Evolutionary conservation across 2,797 vertebrate genomes (phyloP), one percentile per base, ranked within the genome.

Genomic region (Gephyroberyx darwinii): DNA sequence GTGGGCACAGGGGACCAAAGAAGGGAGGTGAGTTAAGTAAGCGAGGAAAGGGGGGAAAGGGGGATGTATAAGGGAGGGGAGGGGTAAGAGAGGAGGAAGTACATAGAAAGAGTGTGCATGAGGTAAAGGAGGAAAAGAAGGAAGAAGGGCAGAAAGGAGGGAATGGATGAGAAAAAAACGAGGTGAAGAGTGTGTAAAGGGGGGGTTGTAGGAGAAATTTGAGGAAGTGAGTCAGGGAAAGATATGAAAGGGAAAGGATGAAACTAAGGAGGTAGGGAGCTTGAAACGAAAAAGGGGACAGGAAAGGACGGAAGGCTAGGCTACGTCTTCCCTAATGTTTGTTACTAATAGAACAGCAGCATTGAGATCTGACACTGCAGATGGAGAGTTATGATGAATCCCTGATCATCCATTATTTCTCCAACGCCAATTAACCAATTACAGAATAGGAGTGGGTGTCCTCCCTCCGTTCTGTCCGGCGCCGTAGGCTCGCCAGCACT

Each of bases 351-450:
- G 47, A 57, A 51, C 53, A 13, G 5, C 10, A 51, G 35, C 53
- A 17, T 5, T 22, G 48, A 13, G 10, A 52, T 13, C 14, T 45
- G 61, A 61, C 48, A 31, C 12, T 80, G 57, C 64, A 43, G 50
- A 20, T 55, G 50, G 62, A 71, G 56, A 59, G 16, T 61, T 58
- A 17, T 50, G 35, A 71, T 85, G 52, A 62, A 16, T 77, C 68
- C 20, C 30, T 52, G 53, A 35, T 65, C 48, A 5, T 47, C 45
- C 20, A 47, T 45, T 88, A 82, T 61, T 83, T 81, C 83, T 74
- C 69, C 52, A 65, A 80, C 48, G 65, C 71, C 84, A 87, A 88
- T 90, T 87, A 84, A 66, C 71, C 84, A 87, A 88, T 90, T 87
- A 84, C 74, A 69, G 77, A 53, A 16, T 20, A 43, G 77, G 47